Percentiles rank a stretch among this genome's conserved stretches.
phyloP scores from a whole-genome alignment of 1,140 invertebrate species.

The Dreissena rostriformis region DNA sequence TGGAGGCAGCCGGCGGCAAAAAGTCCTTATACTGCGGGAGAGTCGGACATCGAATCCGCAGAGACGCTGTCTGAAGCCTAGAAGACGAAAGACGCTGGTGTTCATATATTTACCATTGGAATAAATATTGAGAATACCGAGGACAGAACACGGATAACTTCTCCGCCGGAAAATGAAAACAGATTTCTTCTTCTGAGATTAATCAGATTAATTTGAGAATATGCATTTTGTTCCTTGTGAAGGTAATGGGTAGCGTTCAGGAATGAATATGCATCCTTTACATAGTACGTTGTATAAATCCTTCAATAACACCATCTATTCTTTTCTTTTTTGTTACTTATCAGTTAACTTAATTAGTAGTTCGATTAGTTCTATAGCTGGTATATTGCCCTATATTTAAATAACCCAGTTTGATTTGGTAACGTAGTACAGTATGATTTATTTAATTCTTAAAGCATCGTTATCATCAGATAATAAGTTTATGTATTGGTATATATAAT shows the following conservation, averaged over 20 bases:
- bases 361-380: not conserved
- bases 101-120: constrained; percentile 70
- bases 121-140: constrained; percentile 68
- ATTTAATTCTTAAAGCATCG: no score
- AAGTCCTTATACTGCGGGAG: constrained; percentile 67
- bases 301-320: not conserved
- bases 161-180: constrained; percentile 63
- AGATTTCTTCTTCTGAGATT: constrained; percentile 70
- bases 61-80: constrained; percentile 66
- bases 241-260: no score
- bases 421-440: no score
- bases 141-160: constrained; percentile 69
- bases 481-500: no score
- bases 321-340: not conserved
- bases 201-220: constrained; percentile 38
- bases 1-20: constrained; percentile 59
- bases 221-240: constrained; percentile 65
- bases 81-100: constrained; percentile 36
- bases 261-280: not conserved
- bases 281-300: not conserved
- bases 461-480: no score
- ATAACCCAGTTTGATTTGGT: not conserved
- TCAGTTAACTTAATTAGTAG: not conserved
- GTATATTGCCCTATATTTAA: not conserved
- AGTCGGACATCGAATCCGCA: constrained; percentile 67